A percentile compares a stretch with the other conserved stretches of the same genome.
Conservation (phyloP, 1,140 invertebrate species). For the Sarcophaga peregrina region DNA sequence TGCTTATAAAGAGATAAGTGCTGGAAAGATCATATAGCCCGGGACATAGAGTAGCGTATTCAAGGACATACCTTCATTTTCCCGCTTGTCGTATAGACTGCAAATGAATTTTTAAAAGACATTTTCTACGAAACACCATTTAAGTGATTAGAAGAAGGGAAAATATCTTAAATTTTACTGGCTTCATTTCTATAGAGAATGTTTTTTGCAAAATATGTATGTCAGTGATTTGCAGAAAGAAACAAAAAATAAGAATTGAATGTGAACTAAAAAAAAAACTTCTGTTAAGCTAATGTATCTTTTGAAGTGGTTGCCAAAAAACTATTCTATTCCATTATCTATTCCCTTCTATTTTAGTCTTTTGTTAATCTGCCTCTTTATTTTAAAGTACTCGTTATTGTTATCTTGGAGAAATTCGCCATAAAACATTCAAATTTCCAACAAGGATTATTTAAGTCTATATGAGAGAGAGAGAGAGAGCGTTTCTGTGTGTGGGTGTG, state of each 20-base stretch:
- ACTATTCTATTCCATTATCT: not conserved
- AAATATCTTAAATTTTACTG: too few relatives aligned
- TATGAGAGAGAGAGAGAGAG: not conserved
- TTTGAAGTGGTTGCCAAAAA: slow-evolving; percentile 38
- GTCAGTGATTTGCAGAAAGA: not conserved
- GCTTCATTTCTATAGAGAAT: too few relatives aligned
- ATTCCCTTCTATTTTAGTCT: not conserved
- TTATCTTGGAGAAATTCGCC: not conserved
- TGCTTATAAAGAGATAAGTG: too few relatives aligned
- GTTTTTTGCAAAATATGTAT: too few relatives aligned
- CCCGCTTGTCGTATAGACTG: too few relatives aligned
- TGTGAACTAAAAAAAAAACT: slow-evolving; percentile 17
- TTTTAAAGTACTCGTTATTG: slow-evolving; percentile 3
- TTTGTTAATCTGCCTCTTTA: slow-evolving; percentile 35
- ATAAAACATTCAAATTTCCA: not conserved
- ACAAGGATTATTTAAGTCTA: not conserved
- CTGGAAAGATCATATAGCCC: too few relatives aligned
- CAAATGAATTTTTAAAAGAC: too few relatives aligned
- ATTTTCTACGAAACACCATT: too few relatives aligned
- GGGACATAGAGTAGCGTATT: too few relatives aligned
- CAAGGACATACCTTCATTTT: too few relatives aligned
- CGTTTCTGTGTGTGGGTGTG: not conserved
- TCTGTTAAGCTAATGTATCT: slow-evolving; percentile 39
- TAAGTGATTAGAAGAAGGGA: too few relatives aligned
- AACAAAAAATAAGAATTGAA: not conserved